phyloP scores from a whole-genome alignment of 2,113 vertebrate species.

The Parus major region DNA sequence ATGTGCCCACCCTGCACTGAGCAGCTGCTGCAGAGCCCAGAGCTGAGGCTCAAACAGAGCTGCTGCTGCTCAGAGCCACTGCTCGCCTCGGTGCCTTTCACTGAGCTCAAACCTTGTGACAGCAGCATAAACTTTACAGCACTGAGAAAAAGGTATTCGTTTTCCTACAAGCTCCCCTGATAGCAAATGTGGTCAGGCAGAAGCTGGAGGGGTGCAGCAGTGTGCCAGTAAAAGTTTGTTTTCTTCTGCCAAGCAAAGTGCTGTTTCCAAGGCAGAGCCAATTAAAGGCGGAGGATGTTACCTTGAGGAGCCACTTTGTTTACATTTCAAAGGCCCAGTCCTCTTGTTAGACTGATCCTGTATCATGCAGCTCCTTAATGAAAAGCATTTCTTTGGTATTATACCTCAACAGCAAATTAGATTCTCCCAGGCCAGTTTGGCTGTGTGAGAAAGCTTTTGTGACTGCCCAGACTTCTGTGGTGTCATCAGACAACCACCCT shows the following conservation, averaged over 20 bases:
- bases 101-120: neutral
- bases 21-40: neutral
- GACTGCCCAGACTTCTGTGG: conserved; percentile 6
- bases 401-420: conserved; percentile 20
- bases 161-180: neutral
- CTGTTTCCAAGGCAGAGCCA: conserved; percentile 6
- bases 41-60: fast-evolving
- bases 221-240: neutral
- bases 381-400: conserved; percentile 57
- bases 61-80: neutral
- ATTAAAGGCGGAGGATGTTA: conserved; percentile 15
- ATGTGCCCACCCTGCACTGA: neutral
- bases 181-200: neutral
- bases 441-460: neutral
- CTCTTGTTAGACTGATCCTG: neutral
- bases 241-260: neutral
- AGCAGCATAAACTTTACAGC: neutral
- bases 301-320: conserved; percentile 28
- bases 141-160: fast-evolving
- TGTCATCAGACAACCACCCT: neutral
- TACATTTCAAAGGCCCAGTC: conserved; percentile 40
- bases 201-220: neutral
- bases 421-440: conserved; percentile 18
- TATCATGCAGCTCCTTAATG: conserved; percentile 27
- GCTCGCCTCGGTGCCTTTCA: neutral